These are phyloP conservation scores for Periophthalmus magnuspinnatus DNA, from an alignment of 2,797 vertebrate species.

Conservation along the genomic window DNA sequence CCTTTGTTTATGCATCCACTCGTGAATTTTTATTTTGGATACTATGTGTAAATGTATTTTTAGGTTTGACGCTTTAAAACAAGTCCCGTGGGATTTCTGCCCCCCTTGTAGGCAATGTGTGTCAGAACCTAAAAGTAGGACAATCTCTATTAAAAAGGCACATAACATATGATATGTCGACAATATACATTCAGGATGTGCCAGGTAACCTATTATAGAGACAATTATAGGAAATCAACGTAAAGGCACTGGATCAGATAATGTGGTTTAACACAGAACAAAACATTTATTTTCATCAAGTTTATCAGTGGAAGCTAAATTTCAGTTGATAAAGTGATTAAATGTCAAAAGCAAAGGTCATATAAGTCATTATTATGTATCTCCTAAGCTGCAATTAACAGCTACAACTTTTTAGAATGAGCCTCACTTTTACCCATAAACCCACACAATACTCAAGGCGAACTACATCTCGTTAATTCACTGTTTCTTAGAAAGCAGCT, in stretches of 20 bases:
- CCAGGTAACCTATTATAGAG: too few relatives aligned
- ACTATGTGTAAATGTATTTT: background rate
- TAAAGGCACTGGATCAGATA: too few relatives aligned
- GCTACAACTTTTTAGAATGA: background rate
- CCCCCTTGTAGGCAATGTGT: background rate
- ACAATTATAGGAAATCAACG: too few relatives aligned
- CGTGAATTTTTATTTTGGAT: background rate
- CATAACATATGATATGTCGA: background rate
- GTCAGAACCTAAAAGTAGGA: background rate
- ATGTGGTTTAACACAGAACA: too few relatives aligned
- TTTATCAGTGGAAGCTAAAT: background rate
- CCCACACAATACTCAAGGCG: background rate
- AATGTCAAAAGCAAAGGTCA: background rate
- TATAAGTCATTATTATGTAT: background rate
- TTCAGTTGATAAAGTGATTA: background rate
- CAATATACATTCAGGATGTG: background rate
- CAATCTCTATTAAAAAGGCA: background rate
- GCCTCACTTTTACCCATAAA: background rate
- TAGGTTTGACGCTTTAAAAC: background rate
- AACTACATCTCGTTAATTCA: background rate
- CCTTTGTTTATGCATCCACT: background rate
- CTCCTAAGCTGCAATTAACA: background rate
- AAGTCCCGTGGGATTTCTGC: background rate
- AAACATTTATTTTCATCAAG: background rate
- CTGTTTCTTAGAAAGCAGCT: background rate